These are phyloP conservation scores for Dynastes grantii DNA, from an alignment of 2,888 invertebrate genomes.

Conservation along the genomic window DNA sequence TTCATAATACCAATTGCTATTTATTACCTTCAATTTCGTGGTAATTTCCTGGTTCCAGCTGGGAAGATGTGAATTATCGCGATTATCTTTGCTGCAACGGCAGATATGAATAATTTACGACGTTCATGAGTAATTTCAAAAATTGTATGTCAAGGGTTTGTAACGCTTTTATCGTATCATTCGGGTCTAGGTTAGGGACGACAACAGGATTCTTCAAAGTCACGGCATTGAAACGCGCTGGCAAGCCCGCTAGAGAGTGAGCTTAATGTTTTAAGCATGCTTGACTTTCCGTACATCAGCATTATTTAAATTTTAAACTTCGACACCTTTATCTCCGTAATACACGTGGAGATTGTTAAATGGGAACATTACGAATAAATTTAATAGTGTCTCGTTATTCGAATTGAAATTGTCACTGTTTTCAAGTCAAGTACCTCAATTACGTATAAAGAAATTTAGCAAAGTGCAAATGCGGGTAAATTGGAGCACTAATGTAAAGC, in stretches of 20 bases:
- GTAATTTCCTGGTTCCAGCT: not conserved
- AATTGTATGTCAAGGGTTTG: constrained; percentile 55
- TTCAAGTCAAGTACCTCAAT: too few relatives aligned
- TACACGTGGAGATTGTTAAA: not conserved
- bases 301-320: constrained; percentile 54
- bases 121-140: constrained; percentile 28
- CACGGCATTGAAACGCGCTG: constrained; percentile 48
- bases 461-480: not conserved
- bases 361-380: constrained; percentile 1
- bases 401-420: too few relatives aligned
- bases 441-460: too few relatives aligned
- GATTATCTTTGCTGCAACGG: constrained; percentile 1
- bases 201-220: constrained; percentile 50
- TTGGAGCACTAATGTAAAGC: not conserved
- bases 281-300: constrained; percentile 55
- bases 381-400: not conserved
- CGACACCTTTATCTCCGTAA: not conserved
- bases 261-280: constrained; percentile 51
- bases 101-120: constrained; percentile 31
- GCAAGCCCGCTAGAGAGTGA: constrained; percentile 31
- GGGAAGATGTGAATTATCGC: not conserved
- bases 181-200: constrained; percentile 55
- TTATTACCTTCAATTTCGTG: not conserved
- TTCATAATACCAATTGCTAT: too few relatives aligned
- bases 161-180: constrained; percentile 53